Percentiles rank a stretch among this genome's conserved stretches.
Conservation (phyloP, 2,797 vertebrate species). For the Chloroceryle amazona region DNA sequence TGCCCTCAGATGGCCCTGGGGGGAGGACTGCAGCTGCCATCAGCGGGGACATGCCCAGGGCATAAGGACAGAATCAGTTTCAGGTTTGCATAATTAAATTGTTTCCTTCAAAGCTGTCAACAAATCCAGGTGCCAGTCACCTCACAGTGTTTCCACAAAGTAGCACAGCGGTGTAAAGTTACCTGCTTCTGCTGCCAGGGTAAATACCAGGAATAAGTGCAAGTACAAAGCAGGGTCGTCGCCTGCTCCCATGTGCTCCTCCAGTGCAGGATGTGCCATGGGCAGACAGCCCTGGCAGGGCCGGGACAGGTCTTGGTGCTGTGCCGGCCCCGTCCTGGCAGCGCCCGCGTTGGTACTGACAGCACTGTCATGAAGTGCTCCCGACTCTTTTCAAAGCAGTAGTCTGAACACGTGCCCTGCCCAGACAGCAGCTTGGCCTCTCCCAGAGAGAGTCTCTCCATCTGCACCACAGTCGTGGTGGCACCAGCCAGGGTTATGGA, state of each 20-base stretch:
- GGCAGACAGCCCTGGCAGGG: neutral
- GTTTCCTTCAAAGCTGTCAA: conserved; percentile 42
- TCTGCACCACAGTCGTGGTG: rapidly evolving
- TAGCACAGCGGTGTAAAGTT: neutral
- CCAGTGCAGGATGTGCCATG: rapidly evolving
- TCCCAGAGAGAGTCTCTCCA: neutral
- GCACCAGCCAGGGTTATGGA: neutral
- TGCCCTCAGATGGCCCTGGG: neutral
- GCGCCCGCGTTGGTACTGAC: rapidly evolving
- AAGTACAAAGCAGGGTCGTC: neutral
- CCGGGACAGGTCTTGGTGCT: neutral
- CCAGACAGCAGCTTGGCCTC: too few relatives aligned
- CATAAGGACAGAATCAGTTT: neutral
- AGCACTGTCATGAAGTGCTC: rapidly evolving
- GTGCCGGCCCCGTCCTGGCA: neutral
- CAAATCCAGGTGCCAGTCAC: neutral
- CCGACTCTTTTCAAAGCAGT: neutral
- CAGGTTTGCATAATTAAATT: conserved; percentile 3
- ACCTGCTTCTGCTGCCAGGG: neutral
- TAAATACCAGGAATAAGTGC: neutral
- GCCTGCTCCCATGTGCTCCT: neutral
- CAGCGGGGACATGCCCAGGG: neutral
- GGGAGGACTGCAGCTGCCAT: neutral
- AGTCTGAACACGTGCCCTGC: neutral
- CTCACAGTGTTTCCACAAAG: neutral